phyloP scores from a whole-genome alignment of 2,797 vertebrate species.

The Nyctibius grandis region DNA sequence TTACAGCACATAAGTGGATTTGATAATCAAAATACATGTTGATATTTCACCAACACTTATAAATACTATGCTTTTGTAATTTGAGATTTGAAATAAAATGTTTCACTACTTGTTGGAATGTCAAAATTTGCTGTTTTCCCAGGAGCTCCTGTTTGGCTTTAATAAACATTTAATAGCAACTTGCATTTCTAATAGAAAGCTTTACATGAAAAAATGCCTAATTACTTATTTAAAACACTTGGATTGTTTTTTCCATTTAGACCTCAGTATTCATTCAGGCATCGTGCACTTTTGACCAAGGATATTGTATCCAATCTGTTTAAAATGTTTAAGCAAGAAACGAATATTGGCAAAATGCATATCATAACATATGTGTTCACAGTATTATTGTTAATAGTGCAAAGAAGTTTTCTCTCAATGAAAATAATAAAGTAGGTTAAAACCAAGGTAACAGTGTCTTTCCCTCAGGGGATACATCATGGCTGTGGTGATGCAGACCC shows the following conservation, averaged over 20 bases:
- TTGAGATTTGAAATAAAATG: background rate
- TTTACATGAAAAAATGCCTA: background rate
- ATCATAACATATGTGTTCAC: background rate
- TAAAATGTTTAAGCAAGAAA: background rate
- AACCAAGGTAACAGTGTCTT: background rate
- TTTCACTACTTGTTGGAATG: background rate
- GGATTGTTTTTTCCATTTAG: background rate
- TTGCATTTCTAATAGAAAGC: background rate
- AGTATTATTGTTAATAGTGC: background rate
- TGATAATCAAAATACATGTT: conserved; percentile 7
- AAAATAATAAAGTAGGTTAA: background rate
- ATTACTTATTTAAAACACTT: background rate
- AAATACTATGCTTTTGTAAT: background rate
- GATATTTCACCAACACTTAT: background rate
- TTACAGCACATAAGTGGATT: conserved; percentile 2
- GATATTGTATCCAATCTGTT: background rate
- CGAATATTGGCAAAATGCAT: accelerated
- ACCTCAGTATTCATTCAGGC: accelerated
- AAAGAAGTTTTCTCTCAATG: background rate
- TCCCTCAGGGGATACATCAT: background rate
- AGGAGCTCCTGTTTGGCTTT: background rate
- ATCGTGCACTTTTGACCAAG: background rate
- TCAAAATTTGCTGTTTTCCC: background rate
- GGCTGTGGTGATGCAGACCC: background rate
- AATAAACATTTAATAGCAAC: background rate